These are phyloP conservation scores for Melinopterus prodromus DNA, from an alignment of 2,888 invertebrate genomes.

Conservation along the genomic window DNA sequence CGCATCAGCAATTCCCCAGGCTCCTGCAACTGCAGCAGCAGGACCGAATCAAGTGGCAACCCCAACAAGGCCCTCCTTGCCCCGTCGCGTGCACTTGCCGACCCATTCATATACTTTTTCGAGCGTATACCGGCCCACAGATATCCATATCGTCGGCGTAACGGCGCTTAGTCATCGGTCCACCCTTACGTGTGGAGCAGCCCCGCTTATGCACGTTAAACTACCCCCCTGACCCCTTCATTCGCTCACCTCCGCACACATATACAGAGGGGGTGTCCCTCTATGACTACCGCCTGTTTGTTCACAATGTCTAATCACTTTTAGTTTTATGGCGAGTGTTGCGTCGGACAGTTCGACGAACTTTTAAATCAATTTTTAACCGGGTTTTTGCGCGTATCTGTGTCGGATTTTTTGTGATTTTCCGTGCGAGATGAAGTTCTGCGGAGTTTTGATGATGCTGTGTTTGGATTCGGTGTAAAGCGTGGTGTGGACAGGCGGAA, in stretches of 20 bases:
- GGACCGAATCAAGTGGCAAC: neutral
- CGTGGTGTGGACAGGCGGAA: slow-evolving; percentile 9
- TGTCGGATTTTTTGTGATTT: slow-evolving; percentile 9
- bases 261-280: slow-evolving; percentile 21
- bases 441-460: neutral
- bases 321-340: slow-evolving; percentile 47
- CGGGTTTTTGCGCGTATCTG: neutral
- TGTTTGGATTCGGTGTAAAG: neutral
- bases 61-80: neutral
- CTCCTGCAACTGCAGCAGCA: neutral
- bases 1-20: neutral
- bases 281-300: slow-evolving; percentile 40
- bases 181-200: slow-evolving; percentile 22
- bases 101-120: neutral
- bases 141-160: slow-evolving; percentile 21
- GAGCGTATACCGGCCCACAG: neutral
- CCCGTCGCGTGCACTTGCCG: neutral
- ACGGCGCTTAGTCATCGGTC: slow-evolving; percentile 25
- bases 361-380: slow-evolving; percentile 16
- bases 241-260: slow-evolving; percentile 8
- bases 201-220: neutral
- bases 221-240: slow-evolving; percentile 11
- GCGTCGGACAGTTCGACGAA: slow-evolving; percentile 25
- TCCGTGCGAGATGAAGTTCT: neutral
- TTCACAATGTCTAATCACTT: slow-evolving; percentile 59